phyloP scores from a whole-genome alignment of 2,113 vertebrate genomes.

The Apus apus region DNA sequence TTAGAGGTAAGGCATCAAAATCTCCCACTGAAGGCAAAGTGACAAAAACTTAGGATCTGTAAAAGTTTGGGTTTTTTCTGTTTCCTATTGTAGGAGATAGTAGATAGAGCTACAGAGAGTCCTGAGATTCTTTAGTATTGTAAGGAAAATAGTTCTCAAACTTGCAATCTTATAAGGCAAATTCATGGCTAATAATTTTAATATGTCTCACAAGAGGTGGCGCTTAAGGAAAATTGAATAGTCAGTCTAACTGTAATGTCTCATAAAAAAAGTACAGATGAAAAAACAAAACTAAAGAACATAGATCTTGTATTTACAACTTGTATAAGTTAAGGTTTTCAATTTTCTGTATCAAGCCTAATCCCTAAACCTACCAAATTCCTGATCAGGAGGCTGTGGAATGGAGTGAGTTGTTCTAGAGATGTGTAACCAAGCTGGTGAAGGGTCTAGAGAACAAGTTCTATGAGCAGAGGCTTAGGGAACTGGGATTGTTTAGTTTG shows the following conservation, averaged over 20 bases:
- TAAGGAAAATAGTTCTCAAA: not conserved
- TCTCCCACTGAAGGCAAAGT: not conserved
- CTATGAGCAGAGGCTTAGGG: too few relatives aligned
- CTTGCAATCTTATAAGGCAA: not conserved
- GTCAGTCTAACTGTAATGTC: not conserved
- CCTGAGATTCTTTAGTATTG: not conserved
- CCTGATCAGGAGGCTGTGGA: not conserved
- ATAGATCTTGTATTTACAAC: not conserved
- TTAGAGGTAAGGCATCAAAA: slow-evolving; percentile 77
- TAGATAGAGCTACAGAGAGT: not conserved
- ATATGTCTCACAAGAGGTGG: not conserved
- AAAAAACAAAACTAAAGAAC: not conserved
- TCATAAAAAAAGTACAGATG: not conserved
- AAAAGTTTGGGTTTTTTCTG: not conserved
- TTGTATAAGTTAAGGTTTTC: not conserved
- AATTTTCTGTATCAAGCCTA: not conserved
- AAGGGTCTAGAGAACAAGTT: too few relatives aligned
- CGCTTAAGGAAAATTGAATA: not conserved
- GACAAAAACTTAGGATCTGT: not conserved
- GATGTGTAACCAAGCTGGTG: too few relatives aligned
- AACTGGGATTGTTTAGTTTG: too few relatives aligned
- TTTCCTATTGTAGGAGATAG: not conserved
- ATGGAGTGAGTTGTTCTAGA: not conserved
- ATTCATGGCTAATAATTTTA: not conserved
- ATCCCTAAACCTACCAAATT: not conserved